Evolutionary conservation across 2,797 vertebrate species (phyloP), one percentile per base, ranked within the genome.

Genomic region (Parauchenoglanis punctatus): DNA sequence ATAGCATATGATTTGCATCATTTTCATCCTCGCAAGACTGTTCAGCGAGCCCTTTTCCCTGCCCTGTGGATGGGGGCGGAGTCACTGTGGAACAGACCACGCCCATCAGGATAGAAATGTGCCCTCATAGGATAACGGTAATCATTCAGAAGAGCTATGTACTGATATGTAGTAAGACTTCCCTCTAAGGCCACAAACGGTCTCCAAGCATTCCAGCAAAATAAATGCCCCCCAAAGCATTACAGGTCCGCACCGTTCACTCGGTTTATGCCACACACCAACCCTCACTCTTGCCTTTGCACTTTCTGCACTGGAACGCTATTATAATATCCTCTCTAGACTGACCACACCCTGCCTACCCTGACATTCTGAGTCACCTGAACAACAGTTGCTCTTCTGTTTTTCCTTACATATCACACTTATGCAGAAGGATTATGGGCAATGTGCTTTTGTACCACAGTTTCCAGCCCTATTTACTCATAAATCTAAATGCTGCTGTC

Each of bases 321-420:
- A 67, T 31, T 67, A 67, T 68, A 52, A 52, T 54, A 83, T 46
- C n/a, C 81, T 63, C 18, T 83, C 65, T 68, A 31, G 46, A 23
- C 81, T 67, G 63, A 68, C 63, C n/a, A 52, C 63, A 83, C 59
- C 59, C 61, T 65, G n/a, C 3, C 31, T 65, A 49, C 3, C 31
- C 81, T 85, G 58, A 54, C 54, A 59, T 75, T 59, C 54, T 85
- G 70, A 85, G 54, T 85, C 70, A 75, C 72, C 73, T 61, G 59
- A 77, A 28, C 15, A 85, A 77, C 52, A 75, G 73, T 49, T 28
- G 35, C 68, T 46, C 40, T 44, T 61, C 35, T 59, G 70, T 59
- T 52, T 49, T 52, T 23, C 20, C 72, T 68, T 2, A 31, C n/a
- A 68, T 70, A 83, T 83, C 61, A 68, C 81, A 68, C 46, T 23